phyloP scores from a whole-genome alignment of 2,797 vertebrate species.

The Sandelia bainsii region DNA sequence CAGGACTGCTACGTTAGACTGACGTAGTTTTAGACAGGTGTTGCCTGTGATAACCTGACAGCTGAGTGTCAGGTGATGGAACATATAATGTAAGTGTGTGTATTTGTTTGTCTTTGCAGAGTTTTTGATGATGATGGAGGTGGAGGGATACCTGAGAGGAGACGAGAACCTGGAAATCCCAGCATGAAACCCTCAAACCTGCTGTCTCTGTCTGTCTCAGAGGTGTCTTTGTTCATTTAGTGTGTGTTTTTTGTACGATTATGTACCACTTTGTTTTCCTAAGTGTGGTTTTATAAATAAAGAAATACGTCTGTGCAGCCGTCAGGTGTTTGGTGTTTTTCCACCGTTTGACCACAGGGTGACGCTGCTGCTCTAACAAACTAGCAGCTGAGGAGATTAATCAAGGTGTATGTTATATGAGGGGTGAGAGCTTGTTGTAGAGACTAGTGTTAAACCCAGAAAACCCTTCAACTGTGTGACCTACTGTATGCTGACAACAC shows the following conservation, averaged over 20 bases:
- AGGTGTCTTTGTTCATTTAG: background rate
- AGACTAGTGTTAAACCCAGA: too few relatives aligned
- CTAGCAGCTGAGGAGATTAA: too few relatives aligned
- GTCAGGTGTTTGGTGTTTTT: background rate
- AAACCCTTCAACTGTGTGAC: too few relatives aligned
- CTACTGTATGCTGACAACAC: too few relatives aligned
- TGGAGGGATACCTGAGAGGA: slow-evolving; percentile 84
- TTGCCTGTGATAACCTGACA: too few relatives aligned
- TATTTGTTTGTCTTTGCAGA: slow-evolving; percentile 77
- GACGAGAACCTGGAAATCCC: slow-evolving; percentile 84
- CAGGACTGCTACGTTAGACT: too few relatives aligned
- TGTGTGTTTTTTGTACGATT: slow-evolving; percentile 37
- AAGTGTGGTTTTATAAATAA: slow-evolving; percentile 59
- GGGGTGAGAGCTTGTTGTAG: too few relatives aligned
- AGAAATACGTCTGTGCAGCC: background rate
- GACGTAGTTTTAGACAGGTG: background rate
- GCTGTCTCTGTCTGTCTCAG: background rate
- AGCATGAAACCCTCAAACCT: slow-evolving; percentile 55
- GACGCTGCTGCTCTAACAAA: slow-evolving; percentile 1
- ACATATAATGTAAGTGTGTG: background rate
- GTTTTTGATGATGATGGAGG: slow-evolving; percentile 90
- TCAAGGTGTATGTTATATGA: too few relatives aligned
- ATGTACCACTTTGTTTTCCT: slow-evolving; percentile 34
- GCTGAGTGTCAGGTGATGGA: background rate
- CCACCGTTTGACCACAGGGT: slow-evolving; percentile 8